phyloP scores from a whole-genome alignment of 1,140 invertebrate genomes.

The Diabrotica undecimpunctata region DNA sequence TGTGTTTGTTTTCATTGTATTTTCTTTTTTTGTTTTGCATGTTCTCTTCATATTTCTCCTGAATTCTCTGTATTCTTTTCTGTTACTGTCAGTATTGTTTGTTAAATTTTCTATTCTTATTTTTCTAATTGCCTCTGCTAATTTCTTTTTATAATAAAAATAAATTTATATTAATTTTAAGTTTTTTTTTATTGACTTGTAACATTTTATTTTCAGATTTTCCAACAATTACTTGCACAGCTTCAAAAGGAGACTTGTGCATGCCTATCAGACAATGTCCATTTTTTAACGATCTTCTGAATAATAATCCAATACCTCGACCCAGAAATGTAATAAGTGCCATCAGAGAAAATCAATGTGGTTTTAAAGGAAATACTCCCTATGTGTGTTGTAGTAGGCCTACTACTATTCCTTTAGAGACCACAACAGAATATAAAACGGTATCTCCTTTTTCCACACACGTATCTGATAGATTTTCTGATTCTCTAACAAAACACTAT shows the following conservation, averaged over 20 bases:
- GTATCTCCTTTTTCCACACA: background rate
- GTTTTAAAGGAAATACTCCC: conserved; percentile 29
- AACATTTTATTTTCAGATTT: conserved; percentile 2
- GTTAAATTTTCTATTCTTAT: too few species aligned
- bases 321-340: conserved; percentile 31
- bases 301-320: conserved; percentile 35
- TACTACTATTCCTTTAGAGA: background rate
- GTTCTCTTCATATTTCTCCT: too few species aligned
- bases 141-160: too few species aligned
- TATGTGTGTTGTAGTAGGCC: conserved; percentile 34
- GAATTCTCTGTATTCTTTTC: too few species aligned
- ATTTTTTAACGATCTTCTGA: conserved; percentile 34
- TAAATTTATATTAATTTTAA: too few species aligned
- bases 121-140: too few species aligned
- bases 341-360: conserved; percentile 34
- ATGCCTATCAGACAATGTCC: conserved; percentile 36
- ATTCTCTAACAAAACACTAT: conserved; percentile 24
- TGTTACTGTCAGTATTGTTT: too few species aligned
- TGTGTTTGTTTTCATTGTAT: too few species aligned
- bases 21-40: too few species aligned
- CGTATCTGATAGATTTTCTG: conserved; percentile 4
- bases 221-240: background rate
- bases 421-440: background rate
- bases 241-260: conserved; percentile 36
- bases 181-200: too few species aligned